These are phyloP conservation scores for Paelopatides confundens DNA, from an alignment of 53 echinoderm and acorn worm species.

Conservation along the genomic window DNA sequence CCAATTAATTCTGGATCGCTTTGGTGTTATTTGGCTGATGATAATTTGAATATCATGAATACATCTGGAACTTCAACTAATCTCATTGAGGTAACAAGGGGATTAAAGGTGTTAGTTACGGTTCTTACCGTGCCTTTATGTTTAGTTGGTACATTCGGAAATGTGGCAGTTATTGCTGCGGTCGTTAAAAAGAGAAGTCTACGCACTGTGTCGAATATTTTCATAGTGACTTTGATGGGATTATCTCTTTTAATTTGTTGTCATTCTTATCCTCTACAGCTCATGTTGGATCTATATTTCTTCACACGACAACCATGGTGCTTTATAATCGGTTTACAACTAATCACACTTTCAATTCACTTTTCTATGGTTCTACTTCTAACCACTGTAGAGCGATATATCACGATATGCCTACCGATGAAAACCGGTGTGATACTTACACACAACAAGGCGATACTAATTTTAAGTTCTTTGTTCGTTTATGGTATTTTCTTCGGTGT, in stretches of 20 bases:
- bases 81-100: background rate
- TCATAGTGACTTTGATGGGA: conserved; percentile 15
- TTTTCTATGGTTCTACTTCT: conserved; percentile 1
- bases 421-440: conserved; percentile 12
- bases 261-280: background rate
- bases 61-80: background rate
- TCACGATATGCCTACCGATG: conserved; percentile 22
- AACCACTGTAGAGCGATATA: conserved; percentile 15
- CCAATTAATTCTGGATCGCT: no score
- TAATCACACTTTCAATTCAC: background rate
- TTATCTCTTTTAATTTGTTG: background rate
- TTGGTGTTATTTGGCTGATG: no score
- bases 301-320: conserved; percentile 25
- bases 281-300: conserved; percentile 9
- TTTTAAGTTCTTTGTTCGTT: background rate
- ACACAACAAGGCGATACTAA: background rate
- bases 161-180: background rate
- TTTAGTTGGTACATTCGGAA: conserved; percentile 16
- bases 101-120: background rate
- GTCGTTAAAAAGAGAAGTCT: background rate
- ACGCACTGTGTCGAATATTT: conserved; percentile 18
- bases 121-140: background rate
- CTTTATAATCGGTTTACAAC: background rate
- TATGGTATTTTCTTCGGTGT: background rate
- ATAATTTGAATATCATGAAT: no score